phyloP scores from a whole-genome alignment of 2,113 vertebrate genomes.

The Phoenicopterus ruber region DNA sequence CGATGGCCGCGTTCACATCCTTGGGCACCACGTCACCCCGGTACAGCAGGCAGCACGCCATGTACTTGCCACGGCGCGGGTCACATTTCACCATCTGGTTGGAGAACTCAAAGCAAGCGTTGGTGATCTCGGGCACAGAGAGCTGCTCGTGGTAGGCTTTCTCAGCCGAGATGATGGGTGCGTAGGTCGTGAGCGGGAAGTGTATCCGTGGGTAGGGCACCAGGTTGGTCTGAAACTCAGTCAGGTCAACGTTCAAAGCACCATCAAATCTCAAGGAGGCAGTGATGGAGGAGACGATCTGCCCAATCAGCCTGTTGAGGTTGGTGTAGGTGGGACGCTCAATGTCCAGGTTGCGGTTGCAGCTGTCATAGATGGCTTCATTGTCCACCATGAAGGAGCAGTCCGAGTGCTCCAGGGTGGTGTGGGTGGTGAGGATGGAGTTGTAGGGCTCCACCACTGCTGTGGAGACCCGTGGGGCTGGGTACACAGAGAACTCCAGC shows the following conservation, averaged over 20 bases:
- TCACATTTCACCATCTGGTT: slow-evolving; percentile 76
- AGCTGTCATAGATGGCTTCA: slow-evolving; percentile 77
- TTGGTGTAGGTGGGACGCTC: slow-evolving; percentile 69
- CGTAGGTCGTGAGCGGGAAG: slow-evolving; percentile 67
- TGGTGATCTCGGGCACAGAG: slow-evolving; percentile 68
- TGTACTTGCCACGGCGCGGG: slow-evolving; percentile 69
- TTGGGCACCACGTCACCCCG: slow-evolving; percentile 62
- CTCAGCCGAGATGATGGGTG: slow-evolving; percentile 39
- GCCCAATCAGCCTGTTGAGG: slow-evolving; percentile 66
- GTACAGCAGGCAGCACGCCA: slow-evolving; percentile 61
- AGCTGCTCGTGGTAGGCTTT: slow-evolving; percentile 72
- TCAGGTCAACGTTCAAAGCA: slow-evolving; percentile 70
- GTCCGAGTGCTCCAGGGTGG: slow-evolving; percentile 81
- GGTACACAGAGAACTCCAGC: slow-evolving; percentile 80
- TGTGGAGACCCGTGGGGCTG: slow-evolving; percentile 75
- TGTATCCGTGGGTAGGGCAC: slow-evolving; percentile 70
- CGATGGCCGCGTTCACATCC: slow-evolving; percentile 73
- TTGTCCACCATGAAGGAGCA: slow-evolving; percentile 80
- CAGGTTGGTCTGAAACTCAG: slow-evolving; percentile 70
- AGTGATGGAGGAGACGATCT: slow-evolving; percentile 58
- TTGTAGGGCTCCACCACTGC: slow-evolving; percentile 82
- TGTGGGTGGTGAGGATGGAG: slow-evolving; percentile 83
- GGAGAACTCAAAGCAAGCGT: slow-evolving; percentile 68
- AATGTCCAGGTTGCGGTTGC: slow-evolving; percentile 68
- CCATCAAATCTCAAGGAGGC: slow-evolving; percentile 67